Percentiles rank a stretch among this genome's conserved stretches.
phyloP scores from a whole-genome alignment of 1,140 invertebrate genomes.

The Nebria ingens region DNA sequence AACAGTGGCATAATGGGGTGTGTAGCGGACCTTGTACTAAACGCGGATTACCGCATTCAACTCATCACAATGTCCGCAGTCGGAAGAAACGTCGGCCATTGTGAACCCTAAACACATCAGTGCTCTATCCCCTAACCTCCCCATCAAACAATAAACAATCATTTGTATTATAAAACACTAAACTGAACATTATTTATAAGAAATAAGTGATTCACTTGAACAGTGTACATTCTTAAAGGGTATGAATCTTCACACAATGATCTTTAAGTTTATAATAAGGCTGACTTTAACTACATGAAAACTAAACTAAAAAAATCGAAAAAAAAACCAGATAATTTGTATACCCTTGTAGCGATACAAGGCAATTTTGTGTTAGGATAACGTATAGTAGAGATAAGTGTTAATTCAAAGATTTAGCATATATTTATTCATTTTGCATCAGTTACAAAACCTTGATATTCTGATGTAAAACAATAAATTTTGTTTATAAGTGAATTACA shows the following conservation, averaged over 20 bases:
- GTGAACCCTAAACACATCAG: constrained; percentile 27
- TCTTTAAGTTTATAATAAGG: neutral
- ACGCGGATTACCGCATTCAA: constrained; percentile 54
- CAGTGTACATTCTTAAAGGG: neutral
- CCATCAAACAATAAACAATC: neutral
- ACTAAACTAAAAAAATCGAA: no score
- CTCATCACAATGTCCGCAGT: constrained; percentile 26
- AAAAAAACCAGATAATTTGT: constrained; percentile 4
- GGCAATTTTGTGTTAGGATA: constrained; percentile 8
- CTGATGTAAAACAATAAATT: no score
- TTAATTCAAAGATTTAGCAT: constrained; percentile 8
- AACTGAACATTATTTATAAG: no score
- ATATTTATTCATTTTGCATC: constrained; percentile 7
- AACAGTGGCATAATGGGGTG: constrained; percentile 66
- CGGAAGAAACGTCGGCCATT: constrained; percentile 30
- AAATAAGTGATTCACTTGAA: no score
- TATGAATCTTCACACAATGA: neutral
- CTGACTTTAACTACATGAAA: neutral
- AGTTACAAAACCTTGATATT: neutral
- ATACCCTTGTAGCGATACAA: constrained; percentile 4
- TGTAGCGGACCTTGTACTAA: constrained; percentile 66
- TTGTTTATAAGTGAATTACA: no score
- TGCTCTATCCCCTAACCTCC: no score
- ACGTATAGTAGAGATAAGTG: constrained; percentile 6
- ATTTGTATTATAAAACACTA: neutral